These are phyloP conservation scores for Myotis lucifugus DNA, from an alignment of 2,113 vertebrate genomes.

Conservation along the genomic window DNA sequence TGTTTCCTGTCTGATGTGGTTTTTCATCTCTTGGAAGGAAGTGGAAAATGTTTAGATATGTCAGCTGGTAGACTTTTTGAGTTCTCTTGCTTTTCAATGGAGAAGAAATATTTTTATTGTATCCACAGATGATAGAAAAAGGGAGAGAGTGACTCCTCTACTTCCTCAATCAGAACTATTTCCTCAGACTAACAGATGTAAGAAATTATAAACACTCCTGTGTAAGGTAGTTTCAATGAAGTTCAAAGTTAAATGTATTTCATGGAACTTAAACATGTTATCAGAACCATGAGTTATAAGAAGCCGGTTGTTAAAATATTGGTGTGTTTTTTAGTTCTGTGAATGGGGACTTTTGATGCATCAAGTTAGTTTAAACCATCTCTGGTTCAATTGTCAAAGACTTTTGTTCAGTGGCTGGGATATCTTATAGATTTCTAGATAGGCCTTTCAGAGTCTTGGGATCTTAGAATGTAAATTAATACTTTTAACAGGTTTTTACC, in stretches of 20 bases:
- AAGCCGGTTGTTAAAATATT: conserved; percentile 32
- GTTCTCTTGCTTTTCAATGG: not conserved
- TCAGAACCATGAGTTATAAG: not conserved
- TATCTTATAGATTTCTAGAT: not conserved
- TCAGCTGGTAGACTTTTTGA: not conserved
- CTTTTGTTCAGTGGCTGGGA: not conserved
- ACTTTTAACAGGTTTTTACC: not conserved
- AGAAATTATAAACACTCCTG: not conserved
- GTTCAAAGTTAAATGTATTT: conserved; percentile 29
- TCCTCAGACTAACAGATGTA: conserved; percentile 6
- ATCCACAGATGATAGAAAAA: not conserved
- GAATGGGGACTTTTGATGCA: conserved; percentile 42
- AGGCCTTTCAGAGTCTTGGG: not conserved
- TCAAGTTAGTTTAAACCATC: conserved; percentile 45
- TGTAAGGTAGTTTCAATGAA: conserved; percentile 17
- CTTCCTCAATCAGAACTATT: not conserved
- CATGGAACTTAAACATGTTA: conserved; percentile 11
- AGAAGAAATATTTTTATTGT: not conserved
- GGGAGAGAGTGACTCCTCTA: not conserved
- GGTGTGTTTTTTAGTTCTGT: conserved; percentile 55
- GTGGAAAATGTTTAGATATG: not conserved
- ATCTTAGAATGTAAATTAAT: conserved; percentile 34
- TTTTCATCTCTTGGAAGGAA: conserved; percentile 50
- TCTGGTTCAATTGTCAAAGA: conserved; percentile 33
- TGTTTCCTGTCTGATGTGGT: conserved; percentile 62